Evolutionary conservation across 1,140 invertebrate genomes (phyloP), one percentile per base, ranked within the genome.

Genomic region (Papilio polyxenes): DNA sequence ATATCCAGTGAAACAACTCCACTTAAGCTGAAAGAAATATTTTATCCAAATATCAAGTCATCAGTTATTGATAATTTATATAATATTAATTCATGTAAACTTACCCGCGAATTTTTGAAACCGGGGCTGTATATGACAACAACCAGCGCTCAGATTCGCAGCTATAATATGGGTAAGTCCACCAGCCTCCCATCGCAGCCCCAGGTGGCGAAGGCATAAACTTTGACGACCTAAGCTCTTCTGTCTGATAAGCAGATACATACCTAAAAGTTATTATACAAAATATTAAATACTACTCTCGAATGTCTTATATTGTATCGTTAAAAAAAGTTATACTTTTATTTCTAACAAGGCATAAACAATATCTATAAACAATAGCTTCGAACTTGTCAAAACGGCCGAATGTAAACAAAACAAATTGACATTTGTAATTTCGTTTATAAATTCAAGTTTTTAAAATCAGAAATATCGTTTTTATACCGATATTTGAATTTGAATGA

Each of bases 1-100:
- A 98, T 96, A 92, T 98, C 98, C 77, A 98, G 95, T 82, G 97
- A 98, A 53, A 98, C 95, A 87, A 98, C 96, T 78, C 97, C 97
- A 88, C 96, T 96, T 86, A 96, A 89, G 65, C 96, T 97, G 10
- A 95, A 87, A 84, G 75, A 80, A 85, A 84, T 11, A 81, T 81
- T 82, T 82, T 31, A 6, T 44, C 4, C 40, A 44, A 4, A 44
- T 44, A 44, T 44, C 40, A 44, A 44, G 40, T 44, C 40, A 44
- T 44, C 23, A 31, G 23, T 31, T 31, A 31, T 2, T 31, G 23
- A 31, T 10, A 20, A 76, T 44, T 44, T 44, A 44, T 53, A 53
- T 51, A 17, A 51, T 75, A 17, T 75, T 75, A 23, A 56, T 76
- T 49, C 11, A 51, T 7, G 20, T 77, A 8, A 23, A 7, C 88